These are phyloP conservation scores for Drusus annulatus DNA, from an alignment of 1,140 invertebrate genomes.

Conservation along the genomic window DNA sequence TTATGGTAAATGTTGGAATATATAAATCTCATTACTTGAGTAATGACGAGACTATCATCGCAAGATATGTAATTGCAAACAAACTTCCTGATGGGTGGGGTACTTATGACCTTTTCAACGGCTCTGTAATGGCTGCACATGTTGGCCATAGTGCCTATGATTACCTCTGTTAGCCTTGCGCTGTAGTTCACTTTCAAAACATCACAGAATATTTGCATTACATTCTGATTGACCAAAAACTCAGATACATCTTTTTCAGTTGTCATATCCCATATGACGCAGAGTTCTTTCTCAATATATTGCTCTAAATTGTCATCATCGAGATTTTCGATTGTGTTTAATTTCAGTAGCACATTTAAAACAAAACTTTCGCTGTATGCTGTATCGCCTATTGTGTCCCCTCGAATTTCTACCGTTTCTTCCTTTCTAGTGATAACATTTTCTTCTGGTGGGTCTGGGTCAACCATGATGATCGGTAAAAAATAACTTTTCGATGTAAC, in stretches of 20 bases:
- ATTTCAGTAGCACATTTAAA: constrained; percentile 75
- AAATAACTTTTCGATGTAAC: too few species aligned
- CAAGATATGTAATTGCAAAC: constrained; percentile 74
- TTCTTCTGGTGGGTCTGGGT: too few species aligned
- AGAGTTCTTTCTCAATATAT: constrained; percentile 78
- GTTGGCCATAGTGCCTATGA: constrained; percentile 82
- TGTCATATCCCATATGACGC: constrained; percentile 86
- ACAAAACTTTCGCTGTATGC: constrained; percentile 83
- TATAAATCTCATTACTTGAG: constrained; percentile 79
- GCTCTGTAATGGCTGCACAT: constrained; percentile 75
- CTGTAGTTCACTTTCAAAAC: constrained; percentile 69
- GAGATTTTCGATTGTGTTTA: constrained; percentile 67
- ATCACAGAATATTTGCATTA: constrained; percentile 73
- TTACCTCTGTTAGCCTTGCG: constrained; percentile 76
- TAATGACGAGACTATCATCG: constrained; percentile 75
- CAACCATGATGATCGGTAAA: too few species aligned
- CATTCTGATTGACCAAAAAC: constrained; percentile 77
- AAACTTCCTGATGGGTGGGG: constrained; percentile 65
- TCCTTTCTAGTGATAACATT: too few species aligned
- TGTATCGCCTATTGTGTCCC: constrained; percentile 82
- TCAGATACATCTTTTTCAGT: constrained; percentile 78
- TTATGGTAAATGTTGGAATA: constrained; percentile 72
- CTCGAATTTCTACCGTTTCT: constrained; percentile 59
- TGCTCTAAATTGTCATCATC: constrained; percentile 69
- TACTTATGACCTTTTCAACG: constrained; percentile 66